Evolutionary conservation across 92 coral and sea anemone species (phyloP).

Genomic region (Parazoanthus atlanticus): DNA sequence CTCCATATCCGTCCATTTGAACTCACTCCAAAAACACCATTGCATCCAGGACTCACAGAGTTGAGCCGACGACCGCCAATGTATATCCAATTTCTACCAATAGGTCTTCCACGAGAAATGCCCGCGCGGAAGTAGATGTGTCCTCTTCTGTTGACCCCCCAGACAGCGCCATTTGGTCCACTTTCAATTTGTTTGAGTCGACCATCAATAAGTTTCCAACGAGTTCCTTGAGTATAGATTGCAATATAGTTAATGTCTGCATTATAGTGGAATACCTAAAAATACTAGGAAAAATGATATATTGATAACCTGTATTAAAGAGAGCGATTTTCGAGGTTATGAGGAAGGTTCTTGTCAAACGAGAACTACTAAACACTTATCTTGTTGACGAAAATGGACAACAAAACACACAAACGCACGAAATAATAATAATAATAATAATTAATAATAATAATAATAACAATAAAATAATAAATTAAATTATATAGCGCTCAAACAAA

Average conservation of each 20-base stretch:
- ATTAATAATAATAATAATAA: no score
- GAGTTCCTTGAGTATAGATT: neutral
- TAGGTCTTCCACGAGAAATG: constrained; percentile 27
- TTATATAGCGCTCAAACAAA: no score
- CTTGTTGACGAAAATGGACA: no score
- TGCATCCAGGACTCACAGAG: constrained; percentile 36
- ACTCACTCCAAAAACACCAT: constrained; percentile 28
- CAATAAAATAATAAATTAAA: no score
- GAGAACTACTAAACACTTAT: no score
- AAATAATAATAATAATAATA: no score
- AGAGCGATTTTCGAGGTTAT: no score
- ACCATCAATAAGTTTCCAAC: constrained; percentile 14
- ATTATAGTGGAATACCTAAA: neutral
- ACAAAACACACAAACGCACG: no score
- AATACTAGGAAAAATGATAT: no score
- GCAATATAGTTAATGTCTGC: neutral
- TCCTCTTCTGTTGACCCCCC: constrained; percentile 46
- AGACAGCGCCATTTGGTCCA: constrained; percentile 49
- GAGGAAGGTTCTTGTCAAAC: no score
- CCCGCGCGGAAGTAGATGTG: constrained; percentile 42
- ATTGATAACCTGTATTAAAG: no score
- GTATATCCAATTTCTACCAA: constrained; percentile 34
- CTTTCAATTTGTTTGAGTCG: constrained; percentile 45
- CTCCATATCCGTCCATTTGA: constrained; percentile 26
- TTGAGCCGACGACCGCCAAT: neutral